These are phyloP conservation scores for Paracentrotus lividus DNA, from an alignment of 53 echinoderm and acorn worm species.

Conservation along the genomic window DNA sequence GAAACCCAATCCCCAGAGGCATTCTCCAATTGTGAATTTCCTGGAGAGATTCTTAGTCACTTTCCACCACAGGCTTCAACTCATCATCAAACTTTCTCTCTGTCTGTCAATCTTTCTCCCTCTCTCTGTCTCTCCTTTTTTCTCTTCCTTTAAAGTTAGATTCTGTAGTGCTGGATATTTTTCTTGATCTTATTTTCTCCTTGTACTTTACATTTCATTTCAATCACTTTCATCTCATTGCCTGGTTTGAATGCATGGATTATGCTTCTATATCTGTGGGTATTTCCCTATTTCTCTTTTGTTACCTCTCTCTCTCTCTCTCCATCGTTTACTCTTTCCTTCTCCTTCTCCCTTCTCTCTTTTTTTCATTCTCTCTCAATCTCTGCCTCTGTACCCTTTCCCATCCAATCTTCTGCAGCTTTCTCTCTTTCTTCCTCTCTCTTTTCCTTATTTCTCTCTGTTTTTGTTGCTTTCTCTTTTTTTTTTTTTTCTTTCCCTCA, in stretches of 20 bases:
- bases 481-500: not conserved
- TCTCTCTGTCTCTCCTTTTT: not conserved
- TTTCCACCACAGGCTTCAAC: not conserved
- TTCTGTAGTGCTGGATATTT: not conserved
- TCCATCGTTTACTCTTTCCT: not conserved
- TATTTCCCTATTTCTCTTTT: not conserved
- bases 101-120: not conserved
- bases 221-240: too few relatives aligned
- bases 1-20: not conserved
- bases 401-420: not conserved
- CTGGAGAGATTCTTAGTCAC: constrained; percentile 46
- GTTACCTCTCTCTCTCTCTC: not conserved
- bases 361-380: not conserved
- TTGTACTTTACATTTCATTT: not conserved
- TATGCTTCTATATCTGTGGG: too few relatives aligned
- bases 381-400: not conserved
- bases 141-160: not conserved
- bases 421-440: not conserved
- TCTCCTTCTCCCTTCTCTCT: not conserved
- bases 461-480: not conserved
- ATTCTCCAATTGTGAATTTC: constrained; percentile 52
- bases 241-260: too few relatives aligned
- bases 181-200: not conserved
- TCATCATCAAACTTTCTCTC: not conserved
- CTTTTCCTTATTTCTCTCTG: not conserved